Percentiles rank a stretch among this genome's conserved stretches.
These are phyloP conservation scores for Verasper variegatus DNA, from an alignment of 2,113 vertebrate species.

Conservation along the genomic window DNA sequence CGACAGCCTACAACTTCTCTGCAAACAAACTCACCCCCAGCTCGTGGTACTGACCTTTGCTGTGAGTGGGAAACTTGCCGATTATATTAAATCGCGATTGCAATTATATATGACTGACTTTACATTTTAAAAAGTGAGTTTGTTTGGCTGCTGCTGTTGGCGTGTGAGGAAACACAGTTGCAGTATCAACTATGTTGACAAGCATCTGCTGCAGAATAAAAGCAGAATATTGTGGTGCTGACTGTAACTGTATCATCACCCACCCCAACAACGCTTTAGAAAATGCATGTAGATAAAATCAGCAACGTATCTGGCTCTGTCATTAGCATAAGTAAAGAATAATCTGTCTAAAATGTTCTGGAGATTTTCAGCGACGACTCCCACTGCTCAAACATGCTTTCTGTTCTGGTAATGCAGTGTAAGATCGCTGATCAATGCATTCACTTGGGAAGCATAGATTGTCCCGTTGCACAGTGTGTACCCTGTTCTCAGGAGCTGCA, in stretches of 20 bases:
- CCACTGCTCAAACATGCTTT: slow-evolving; percentile 9
- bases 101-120: neutral
- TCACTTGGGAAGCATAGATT: slow-evolving; percentile 34
- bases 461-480: slow-evolving; percentile 29
- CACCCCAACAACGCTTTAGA: neutral
- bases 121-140: neutral
- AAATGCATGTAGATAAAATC: slow-evolving; percentile 8
- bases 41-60: neutral
- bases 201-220: no score
- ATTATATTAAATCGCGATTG: neutral
- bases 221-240: neutral
- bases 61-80: neutral
- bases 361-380: slow-evolving; percentile 1
- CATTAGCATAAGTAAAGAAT: slow-evolving; percentile 12
- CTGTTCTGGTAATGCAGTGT: slow-evolving; percentile 17
- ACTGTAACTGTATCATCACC: neutral
- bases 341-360: slow-evolving; percentile 11
- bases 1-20: neutral
- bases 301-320: neutral
- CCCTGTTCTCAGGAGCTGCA: slow-evolving; percentile 41
- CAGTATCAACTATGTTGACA: no score
- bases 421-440: slow-evolving; percentile 34
- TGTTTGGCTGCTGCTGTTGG: no score
- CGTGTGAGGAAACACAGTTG: no score
- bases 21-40: neutral